Base-by-base conservation (phyloP, 2,888 invertebrate species). In the Itoplectis maculator region DNA sequence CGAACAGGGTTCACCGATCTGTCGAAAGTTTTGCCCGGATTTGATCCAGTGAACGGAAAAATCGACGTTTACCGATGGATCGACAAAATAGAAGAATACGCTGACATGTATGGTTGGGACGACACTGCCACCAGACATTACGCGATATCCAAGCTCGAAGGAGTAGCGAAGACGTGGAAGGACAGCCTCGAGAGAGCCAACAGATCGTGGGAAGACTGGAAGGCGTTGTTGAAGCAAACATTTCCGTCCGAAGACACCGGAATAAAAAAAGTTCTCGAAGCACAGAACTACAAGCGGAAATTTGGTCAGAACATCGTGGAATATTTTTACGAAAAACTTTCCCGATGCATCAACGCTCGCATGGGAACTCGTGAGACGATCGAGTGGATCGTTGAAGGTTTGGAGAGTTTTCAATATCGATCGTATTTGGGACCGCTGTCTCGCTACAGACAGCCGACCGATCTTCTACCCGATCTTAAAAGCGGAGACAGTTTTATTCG, bases 151-250 rank as follows among this genome's bases (percentile, higher is more conserved):
- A 86, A 87, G 73, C 51, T 88, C 37, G 47, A 59, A 1, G 87
- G 87, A 11, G 87, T 87, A n/a, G 86, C 87, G 7, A 82, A 59
- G 77, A 82, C 69, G 45, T 87, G 88, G 87, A 61, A 85, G 35
- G 86, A 88, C 51, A 86, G 86, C n/a, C 54, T 87, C 11, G 78
- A 79, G 6, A 59, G 54, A n/a, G 68, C 70, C 65, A 35, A 61
- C 37, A 40, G 78, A 56, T 37, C 77, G 15, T 83, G 81, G 81
- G 37, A 56, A 2, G 78, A 83, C n/a, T 80, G 84, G 79, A 63
- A 65, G 35, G 35, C 42, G 23, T 61, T 79, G 45, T 49, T 40
- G 15, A 37, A 63, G 40, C n/a, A 51, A 45, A 51, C 49, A 20
- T 65, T 75, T 65, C 35, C 3, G 2, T 13, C 6, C 15, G 75